Conservation (phyloP, 2,797 vertebrate genomes). For the Silurus aristotelis region DNA sequence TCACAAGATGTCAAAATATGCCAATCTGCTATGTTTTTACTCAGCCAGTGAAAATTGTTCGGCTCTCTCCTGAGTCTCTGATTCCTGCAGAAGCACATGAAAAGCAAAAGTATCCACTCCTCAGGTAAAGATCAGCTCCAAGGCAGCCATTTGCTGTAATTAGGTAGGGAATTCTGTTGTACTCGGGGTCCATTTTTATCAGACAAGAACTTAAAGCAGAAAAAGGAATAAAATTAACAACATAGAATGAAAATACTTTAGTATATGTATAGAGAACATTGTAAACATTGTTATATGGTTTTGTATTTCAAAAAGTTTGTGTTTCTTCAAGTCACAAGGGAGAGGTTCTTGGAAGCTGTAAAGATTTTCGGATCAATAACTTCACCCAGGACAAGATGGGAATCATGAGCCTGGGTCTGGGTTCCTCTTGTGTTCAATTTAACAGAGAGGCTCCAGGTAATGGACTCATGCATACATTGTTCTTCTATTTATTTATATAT, state of each 20-base stretch:
- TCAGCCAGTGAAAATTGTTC: conserved; percentile 67
- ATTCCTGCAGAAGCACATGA: conserved; percentile 79
- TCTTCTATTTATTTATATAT: not conserved
- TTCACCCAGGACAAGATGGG: conserved; percentile 72
- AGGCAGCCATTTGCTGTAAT: not conserved
- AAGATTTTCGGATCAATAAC: conserved; percentile 87
- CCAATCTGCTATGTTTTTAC: not conserved
- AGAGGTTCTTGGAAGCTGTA: conserved; percentile 83
- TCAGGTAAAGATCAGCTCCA: conserved; percentile 74
- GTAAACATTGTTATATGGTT: not conserved
- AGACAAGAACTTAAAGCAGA: not conserved
- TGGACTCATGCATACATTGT: not conserved
- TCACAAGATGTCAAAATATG: not conserved
- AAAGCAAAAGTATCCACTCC: conserved; percentile 81
- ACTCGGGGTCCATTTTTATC: not conserved
- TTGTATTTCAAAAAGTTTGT: not conserved
- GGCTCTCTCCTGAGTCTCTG: conserved; percentile 82
- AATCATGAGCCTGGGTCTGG: conserved; percentile 66
- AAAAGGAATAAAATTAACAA: not conserved
- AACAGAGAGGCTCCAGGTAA: conserved; percentile 16
- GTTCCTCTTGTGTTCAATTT: conserved; percentile 49
- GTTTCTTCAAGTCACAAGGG: conserved; percentile 74
- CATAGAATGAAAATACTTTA: not conserved
- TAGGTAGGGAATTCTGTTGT: not conserved
- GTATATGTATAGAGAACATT: not conserved